Conservation (phyloP, 2,797 vertebrate species). For the Phoxinus dragarum region DNA sequence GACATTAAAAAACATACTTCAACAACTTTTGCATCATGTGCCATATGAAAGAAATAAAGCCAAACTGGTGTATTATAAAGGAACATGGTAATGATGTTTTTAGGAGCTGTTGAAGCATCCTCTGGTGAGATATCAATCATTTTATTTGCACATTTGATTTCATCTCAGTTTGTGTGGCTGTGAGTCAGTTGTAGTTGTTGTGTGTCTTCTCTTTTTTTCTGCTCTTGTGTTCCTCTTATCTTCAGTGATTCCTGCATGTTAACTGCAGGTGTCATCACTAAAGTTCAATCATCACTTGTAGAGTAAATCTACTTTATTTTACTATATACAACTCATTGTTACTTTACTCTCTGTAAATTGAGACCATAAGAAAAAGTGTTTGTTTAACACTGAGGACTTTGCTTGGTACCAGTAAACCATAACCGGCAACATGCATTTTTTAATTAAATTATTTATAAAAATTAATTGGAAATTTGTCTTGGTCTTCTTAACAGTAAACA, state of each 20-base stretch:
- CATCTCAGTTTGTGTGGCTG: too few relatives aligned
- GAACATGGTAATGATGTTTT: too few relatives aligned
- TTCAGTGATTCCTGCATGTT: not conserved
- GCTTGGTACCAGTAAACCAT: not conserved
- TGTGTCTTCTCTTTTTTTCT: not conserved
- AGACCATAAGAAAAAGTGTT: too few relatives aligned
- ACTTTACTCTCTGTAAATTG: not conserved
- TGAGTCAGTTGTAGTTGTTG: not conserved
- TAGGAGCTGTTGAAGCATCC: too few relatives aligned
- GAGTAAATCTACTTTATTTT: not conserved
- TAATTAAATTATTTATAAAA: not conserved
- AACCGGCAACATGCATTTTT: not conserved
- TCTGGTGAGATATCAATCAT: too few relatives aligned
- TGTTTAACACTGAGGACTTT: not conserved
- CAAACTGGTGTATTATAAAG: too few relatives aligned
- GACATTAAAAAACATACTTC: not conserved
- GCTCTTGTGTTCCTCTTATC: not conserved
- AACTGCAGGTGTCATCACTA: not conserved
- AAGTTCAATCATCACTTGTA: not conserved
- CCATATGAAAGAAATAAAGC: too few relatives aligned
- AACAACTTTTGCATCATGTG: not conserved
- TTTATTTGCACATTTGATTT: too few relatives aligned
- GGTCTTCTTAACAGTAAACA: not conserved
- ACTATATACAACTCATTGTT: not conserved
- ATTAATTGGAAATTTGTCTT: not conserved